Base-by-base conservation (phyloP, 1,140 invertebrate species). In the Drosophila suzukii region DNA sequence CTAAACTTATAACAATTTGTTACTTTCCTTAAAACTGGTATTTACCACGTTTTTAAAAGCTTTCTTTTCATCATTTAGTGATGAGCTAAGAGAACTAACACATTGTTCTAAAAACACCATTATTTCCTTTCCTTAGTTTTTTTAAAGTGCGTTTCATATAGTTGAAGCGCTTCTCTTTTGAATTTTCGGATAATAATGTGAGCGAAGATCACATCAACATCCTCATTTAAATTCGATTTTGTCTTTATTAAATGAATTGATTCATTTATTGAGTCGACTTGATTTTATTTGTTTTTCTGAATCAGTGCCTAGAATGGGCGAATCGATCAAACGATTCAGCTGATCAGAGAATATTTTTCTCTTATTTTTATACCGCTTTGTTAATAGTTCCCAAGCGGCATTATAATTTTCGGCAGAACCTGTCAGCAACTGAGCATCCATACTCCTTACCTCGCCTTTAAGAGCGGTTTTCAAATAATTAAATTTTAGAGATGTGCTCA, bases 291-390 rank as follows among this genome's bases (percentile, higher is more conserved):
- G 24, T 24, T 24, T 24, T 24, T 3, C 30, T 32, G 30, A 6
- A 43, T 43, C 15, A 7, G 17, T 43, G 41, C 17, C 41, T n/a
- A 43, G 41, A 7, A 17, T 43, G n/a, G 15, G 41, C 6, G 8
- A 43, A 43, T 15, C 15, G 41, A 43, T 43, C 41, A 43, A 43
- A 7, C 41, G 41, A 43, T 43, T 43, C 41, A 43, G 41, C 15
- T 17, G 41, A 17, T 43, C 41, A 43, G 41, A 17, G 41, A 17
- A 43, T 17, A 15, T 43, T 10, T 43, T n/a, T n/a, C n/a, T n/a
- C n/a, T n/a, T n/a, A n/a, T n/a, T n/a, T n/a, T n/a, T n/a, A n/a
- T n/a, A n/a, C n/a, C n/a, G n/a, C 2, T 15, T 13, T 17, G n/a
- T 43, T 24, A 24, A 24, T 24, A 24, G 24, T 24, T 24, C 24